phyloP scores from a whole-genome alignment of 2,888 invertebrate genomes.

The Sarcophaga carnaria region DNA sequence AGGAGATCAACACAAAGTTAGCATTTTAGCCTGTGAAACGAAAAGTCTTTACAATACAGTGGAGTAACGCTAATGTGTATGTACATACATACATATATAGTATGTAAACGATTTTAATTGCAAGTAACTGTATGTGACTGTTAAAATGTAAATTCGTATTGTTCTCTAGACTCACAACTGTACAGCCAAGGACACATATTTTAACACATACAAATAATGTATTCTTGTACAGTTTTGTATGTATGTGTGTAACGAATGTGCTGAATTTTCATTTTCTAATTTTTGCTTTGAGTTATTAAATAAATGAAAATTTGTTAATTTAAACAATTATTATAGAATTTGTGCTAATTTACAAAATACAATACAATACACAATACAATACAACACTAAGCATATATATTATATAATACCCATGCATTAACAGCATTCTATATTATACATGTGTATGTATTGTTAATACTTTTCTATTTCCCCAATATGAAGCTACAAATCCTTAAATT shows the following conservation, averaged over 20 bases:
- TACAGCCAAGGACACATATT: no score
- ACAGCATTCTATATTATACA: neutral
- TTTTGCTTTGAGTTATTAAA: constrained; percentile 36
- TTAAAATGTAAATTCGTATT: no score
- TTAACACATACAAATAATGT: neutral
- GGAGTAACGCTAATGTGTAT: no score
- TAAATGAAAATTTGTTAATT: constrained; percentile 48
- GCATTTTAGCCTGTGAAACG: no score
- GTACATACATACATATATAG: no score
- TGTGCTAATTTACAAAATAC: constrained; percentile 44
- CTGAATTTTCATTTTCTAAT: constrained; percentile 28
- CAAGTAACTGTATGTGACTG: no score
- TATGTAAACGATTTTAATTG: no score
- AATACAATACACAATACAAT: neutral
- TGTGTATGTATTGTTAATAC: neutral
- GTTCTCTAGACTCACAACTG: no score
- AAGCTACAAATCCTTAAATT: no score
- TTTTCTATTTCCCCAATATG: neutral
- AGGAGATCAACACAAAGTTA: no score
- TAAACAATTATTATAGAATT: constrained; percentile 44
- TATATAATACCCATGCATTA: neutral
- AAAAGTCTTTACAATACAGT: no score
- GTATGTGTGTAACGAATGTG: constrained; percentile 17
- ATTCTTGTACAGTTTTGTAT: neutral
- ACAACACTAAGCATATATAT: no score